phyloP scores from a whole-genome alignment of 1,140 invertebrate species.

The Belonocnema kinseyi region DNA sequence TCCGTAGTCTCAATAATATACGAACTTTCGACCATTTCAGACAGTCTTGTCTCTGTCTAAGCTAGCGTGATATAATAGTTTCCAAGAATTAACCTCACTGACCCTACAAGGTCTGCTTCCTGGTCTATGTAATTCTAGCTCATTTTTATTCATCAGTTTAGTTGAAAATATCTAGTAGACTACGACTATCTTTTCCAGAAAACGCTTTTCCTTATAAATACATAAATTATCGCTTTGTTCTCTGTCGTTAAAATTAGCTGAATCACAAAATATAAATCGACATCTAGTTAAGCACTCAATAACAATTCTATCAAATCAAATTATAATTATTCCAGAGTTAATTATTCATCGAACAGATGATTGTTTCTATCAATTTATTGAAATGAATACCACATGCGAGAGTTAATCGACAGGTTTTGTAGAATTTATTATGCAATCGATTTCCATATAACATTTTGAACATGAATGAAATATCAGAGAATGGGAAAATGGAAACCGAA shows the following conservation, averaged over 20 bases:
- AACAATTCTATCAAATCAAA: background rate
- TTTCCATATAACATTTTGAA: conserved; percentile 10
- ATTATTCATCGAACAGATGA: conserved; percentile 17
- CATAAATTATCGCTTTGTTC: too few species aligned
- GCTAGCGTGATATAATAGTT: conserved; percentile 48
- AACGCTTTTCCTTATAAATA: too few species aligned
- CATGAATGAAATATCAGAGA: background rate
- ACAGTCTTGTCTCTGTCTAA: conserved; percentile 47
- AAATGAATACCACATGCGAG: background rate
- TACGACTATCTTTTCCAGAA: too few species aligned
- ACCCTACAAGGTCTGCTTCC: too few species aligned
- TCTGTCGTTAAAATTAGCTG: too few species aligned
- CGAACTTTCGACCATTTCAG: conserved; percentile 35
- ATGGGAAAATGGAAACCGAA: background rate
- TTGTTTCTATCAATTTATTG: conserved; percentile 20
- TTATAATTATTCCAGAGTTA: background rate
- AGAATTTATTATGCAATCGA: conserved; percentile 10
- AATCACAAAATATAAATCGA: too few species aligned
- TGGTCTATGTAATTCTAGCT: too few species aligned
- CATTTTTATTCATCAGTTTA: too few species aligned
- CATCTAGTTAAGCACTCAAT: too few species aligned
- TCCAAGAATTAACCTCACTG: too few species aligned
- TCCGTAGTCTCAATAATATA: conserved; percentile 70
- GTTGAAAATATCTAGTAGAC: too few species aligned
- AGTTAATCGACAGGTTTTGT: conserved; percentile 1